Evolutionary conservation across 2,888 invertebrate genomes (phyloP), one percentile per base, ranked within the genome.

Genomic region (Pterostichus madidus): DNA sequence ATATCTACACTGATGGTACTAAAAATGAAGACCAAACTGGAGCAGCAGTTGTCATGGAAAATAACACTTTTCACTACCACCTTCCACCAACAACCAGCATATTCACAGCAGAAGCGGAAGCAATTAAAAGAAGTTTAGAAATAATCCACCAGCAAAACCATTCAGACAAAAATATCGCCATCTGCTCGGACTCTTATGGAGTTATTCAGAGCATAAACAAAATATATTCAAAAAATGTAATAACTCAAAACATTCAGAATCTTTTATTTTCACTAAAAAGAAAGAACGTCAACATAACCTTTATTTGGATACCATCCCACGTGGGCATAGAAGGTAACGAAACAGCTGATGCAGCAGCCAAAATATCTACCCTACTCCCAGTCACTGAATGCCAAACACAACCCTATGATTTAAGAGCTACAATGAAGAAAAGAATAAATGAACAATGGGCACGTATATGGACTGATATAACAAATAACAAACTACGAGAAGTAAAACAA

Each of bases 401-500:
- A 61, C 24, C 24, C 2, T 24, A 13, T n/a, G 24, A 56, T 17
- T 8, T 15, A 7, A 24, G 10, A 56, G 5, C 10, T 5, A 49
- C 5, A 11, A 13, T 49, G 5, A 49, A 49, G 10, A n/a, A 6
- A 0, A n/a, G 0, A 11, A 49, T 49, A 2, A 49, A 49, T 2
- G n/a, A 49, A 10, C 4, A 49, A 11, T 49, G 49, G 49, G 10
- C 11, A 49, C 49, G 10, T 1, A 49, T 10, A 49, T 49, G 49
- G 49, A 49, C 2, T 3, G 10, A 8, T 5, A 61, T n/a, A 11
- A 61, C 32, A 10, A 61, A 61, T 32, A 61, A 61, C n/a, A 61
- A 61, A n/a, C 61, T 61, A 61, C 10, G 61, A n/a, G 31, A 61
- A 61, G 31, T 61, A 7, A 61, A 32, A 61, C 24, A 61, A 32